Base-by-base conservation (phyloP, 2,888 invertebrate species). In the Sesamia inferens region DNA sequence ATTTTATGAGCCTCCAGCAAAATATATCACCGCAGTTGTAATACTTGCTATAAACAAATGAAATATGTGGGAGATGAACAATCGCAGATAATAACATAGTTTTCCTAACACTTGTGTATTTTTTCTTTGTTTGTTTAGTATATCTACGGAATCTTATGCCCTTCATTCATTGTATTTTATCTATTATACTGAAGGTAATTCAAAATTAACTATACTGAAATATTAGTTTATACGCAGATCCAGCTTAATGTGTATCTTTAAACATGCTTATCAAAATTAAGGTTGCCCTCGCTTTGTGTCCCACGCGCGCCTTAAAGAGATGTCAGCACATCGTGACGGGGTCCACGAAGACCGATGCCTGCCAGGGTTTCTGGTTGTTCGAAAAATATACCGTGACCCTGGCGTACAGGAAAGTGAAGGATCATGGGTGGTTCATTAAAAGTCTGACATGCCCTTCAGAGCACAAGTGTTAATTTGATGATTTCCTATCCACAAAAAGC, bases 11-110 rank as follows among this genome's bases (percentile, higher is more conserved):
- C 71, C 82, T 82, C 77, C 73, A 80, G 80, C 72, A 74, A 75
- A 82, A 87, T 89, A 87, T 89, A 89, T 89, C 85, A 82, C 84
- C 79, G 72, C 81, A 75, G 69, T 84, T 78, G 80, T 81, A 84
- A 85, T 87, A 81, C 83, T 83, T 81, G 69, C 75, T 78, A 87
- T 84, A 86, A 87, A 86, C 87, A 87, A 85, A 87, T 86, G 82
- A 87, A 86, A 85, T 83, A 83, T 86, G 74, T 77, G 76, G 47
- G 68, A 71, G 71, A 85, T 78, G 81, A 76, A 80, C 68, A 71
- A 80, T 76, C 24, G 16, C 44, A 66, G 68, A 78, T 80, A 80
- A 75, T 67, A 67, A 59, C 64, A 71, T 76, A 74, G 81, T 68
- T 85, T 78, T 62, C 22, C 42, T 61, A 74, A 79, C 70, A 86